Base-by-base conservation (phyloP, 2,888 invertebrate species). In the Strigamia transsilvanica region DNA sequence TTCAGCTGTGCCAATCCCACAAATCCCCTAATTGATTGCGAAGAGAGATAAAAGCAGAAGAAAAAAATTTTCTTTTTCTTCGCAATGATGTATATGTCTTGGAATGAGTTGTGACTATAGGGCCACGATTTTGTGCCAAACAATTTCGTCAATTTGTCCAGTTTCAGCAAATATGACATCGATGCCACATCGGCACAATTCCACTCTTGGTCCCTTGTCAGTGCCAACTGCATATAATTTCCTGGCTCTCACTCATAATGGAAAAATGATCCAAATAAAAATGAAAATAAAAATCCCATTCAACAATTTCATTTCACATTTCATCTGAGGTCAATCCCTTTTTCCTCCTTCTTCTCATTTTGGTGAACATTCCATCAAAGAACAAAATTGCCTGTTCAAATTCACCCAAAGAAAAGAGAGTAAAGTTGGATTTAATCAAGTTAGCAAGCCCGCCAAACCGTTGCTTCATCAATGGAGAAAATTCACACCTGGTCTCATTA, bases 201-300 rank as follows among this genome's bases (percentile, higher is more conserved):
- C 21, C 61, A 21, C 12, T 18, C 27, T 27, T 27, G 27, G 27
- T 27, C 27, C 27, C 12, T 23, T 66, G 61, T 66, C 61, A 66
- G 5, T 66, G 61, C 61, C 61, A 66, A 66, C 61, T 66, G 61
- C 18, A 66, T 66, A 66, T 66, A 66, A 66, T 66, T 66, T 66
- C 61, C 23, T 66, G 61, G 61, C 61, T 23, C 61, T 15, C 18
- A 12, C 12, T 66, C 7, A 66, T 61, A 61, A 61, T 61, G 61
- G 61, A 61, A 61, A 61, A 61, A 61, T 66, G 61, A 66, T 66
- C 61, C 6, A 51, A 51, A 9, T 18, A 9, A 51, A 51, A 51
- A 51, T 4, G 18, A 51, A 12, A 51, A 51, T 51, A 51, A 18
- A 51, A 51, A 18, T 15, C n/a, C 51, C 51, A 18, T 51, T 51